Percentiles rank a stretch among this genome's conserved stretches.
phyloP scores from a whole-genome alignment of 2,888 invertebrate genomes.

The Drosophila cognata region DNA sequence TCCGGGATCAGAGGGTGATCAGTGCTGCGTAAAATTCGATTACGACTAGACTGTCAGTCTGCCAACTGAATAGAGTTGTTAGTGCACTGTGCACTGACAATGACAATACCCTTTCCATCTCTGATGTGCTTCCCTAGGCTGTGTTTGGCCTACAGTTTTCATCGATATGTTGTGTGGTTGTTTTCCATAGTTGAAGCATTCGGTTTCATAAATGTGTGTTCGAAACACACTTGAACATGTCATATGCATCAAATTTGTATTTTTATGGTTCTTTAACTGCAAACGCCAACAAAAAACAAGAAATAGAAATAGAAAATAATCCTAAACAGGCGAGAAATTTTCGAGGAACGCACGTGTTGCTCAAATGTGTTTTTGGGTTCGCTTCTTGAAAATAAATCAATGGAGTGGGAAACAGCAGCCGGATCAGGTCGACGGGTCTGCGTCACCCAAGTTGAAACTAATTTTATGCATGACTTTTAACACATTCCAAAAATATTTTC shows the following conservation, averaged over 20 bases:
- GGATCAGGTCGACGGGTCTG: slow-evolving; percentile 29
- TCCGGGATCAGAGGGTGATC: slow-evolving; percentile 37
- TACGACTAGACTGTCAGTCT: slow-evolving; percentile 44
- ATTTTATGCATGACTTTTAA: slow-evolving; percentile 81
- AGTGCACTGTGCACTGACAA: neutral
- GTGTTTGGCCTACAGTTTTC: neutral
- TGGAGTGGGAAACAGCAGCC: slow-evolving; percentile 22
- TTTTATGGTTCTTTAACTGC: slow-evolving; percentile 67
- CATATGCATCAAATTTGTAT: slow-evolving; percentile 51
- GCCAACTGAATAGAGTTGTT: slow-evolving; percentile 45
- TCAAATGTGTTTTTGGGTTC: slow-evolving; percentile 60
- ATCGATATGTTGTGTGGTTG: neutral
- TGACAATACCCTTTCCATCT: neutral
- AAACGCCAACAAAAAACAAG: slow-evolving; percentile 43
- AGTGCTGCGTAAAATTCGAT: slow-evolving; percentile 57
- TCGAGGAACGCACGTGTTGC: slow-evolving; percentile 77
- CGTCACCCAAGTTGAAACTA: slow-evolving; percentile 78
- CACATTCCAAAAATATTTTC: slow-evolving; percentile 77
- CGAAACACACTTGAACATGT: slow-evolving; percentile 59
- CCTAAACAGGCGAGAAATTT: slow-evolving; percentile 48
- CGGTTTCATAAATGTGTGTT: slow-evolving; percentile 56
- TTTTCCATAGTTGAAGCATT: slow-evolving; percentile 45
- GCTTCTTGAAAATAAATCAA: slow-evolving; percentile 70
- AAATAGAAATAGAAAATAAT: neutral
- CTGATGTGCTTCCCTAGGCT: neutral